phyloP scores from a whole-genome alignment of 2,113 vertebrate genomes.

The Callorhinus ursinus region DNA sequence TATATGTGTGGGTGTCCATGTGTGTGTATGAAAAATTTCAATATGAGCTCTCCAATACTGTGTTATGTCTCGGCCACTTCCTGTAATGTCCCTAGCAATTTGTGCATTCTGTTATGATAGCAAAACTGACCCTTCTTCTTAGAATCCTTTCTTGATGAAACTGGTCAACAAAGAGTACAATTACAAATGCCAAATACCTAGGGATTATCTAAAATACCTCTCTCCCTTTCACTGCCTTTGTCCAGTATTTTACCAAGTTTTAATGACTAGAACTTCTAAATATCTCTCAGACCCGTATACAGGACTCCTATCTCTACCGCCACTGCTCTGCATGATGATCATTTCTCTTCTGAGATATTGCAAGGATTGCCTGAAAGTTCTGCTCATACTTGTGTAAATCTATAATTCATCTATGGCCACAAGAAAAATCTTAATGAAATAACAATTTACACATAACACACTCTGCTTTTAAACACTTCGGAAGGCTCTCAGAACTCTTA shows the following conservation, averaged over 20 bases:
- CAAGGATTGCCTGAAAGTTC: not conserved
- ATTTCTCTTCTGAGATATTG: not conserved
- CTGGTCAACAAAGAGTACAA: not conserved
- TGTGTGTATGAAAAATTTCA: not conserved
- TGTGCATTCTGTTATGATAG: not conserved
- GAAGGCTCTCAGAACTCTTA: not conserved
- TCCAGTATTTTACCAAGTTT: not conserved
- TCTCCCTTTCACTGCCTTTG: not conserved
- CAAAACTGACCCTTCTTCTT: conserved; percentile 10
- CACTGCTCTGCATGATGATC: not conserved
- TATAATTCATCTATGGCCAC: not conserved
- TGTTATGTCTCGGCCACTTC: not conserved
- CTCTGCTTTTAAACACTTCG: not conserved
- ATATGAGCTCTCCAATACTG: not conserved
- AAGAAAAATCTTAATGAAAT: conserved; percentile 4
- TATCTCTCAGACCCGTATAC: not conserved
- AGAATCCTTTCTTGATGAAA: not conserved
- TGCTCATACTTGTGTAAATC: not conserved
- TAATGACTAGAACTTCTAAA: not conserved
- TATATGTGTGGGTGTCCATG: not conserved
- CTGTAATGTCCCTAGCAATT: not conserved
- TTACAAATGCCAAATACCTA: not conserved
- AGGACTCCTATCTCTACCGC: not conserved
- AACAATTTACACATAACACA: not conserved
- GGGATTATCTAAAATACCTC: not conserved